Base-by-base conservation (phyloP, 2,113 vertebrate species). In the Ochotona curzoniae region DNA sequence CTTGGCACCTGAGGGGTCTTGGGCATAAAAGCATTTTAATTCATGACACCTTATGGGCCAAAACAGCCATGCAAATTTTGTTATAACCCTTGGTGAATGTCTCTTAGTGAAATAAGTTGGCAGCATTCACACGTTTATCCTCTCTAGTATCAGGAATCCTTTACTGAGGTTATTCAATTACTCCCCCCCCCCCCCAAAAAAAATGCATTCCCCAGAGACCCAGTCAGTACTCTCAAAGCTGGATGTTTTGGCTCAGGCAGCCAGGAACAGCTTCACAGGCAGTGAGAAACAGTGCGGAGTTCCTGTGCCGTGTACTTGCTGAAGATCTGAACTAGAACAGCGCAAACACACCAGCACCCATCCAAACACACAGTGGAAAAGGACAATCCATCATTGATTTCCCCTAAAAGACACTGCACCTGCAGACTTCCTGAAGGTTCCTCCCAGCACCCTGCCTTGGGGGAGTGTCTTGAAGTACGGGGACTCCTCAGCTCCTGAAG, bases 401-500 rank as follows among this genome's bases (percentile, higher is more conserved):
- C 75, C 75, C 81, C 83, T 60, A 87, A 90, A 84, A 93, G 54
- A 85, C 83, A 83, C 86, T 88, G 86, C 94, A 96, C 96, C 94
- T 96, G 96, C 93, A 96, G 86, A 96, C 89, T 96, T 96, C 96
- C 95, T 94, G 79, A 54, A 90, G 85, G 70, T 89, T 70, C 64
- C 23, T 81, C 26, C 21, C 38, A 44, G 38, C 38, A 44, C 47
- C 44, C 28, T 14, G 9, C 83, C 63, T 66, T 47, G 23, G 69
- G 32, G 87, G 94, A 80, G 67, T 79, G 70, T 92, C 93, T 90
- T 73, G 75, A 90, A 89, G 76, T 74, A 26, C 87, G 17, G 63
- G 84, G 47, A 92, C 61, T 91, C 93, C 35, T n/a, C 86, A 83
- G 75, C 91, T 92, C 93, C 95, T 95, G 86, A 80, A 95, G 94